Base-by-base conservation (phyloP, 2,797 vertebrate genomes). In the Tragelaphus oryx region DNA sequence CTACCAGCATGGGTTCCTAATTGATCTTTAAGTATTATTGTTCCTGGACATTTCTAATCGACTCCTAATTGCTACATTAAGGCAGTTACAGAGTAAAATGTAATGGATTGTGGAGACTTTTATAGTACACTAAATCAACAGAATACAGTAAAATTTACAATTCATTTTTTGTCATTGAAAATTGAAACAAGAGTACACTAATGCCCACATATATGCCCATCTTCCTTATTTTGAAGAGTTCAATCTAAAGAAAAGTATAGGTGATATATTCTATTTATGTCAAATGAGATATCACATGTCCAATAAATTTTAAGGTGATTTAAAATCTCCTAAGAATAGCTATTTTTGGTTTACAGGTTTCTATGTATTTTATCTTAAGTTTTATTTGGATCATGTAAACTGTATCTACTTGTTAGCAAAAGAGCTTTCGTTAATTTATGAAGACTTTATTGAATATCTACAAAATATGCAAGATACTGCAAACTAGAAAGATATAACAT, bases 1-100 rank as follows among this genome's bases (percentile, higher is more conserved):
- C 91, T 94, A 97, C 91, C 98, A 97, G 97, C 97, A 95, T 97
- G 97, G 95, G 96, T 97, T 98, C 98, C 96, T 98, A 98, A 98
- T 98, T 98, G 97, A 98, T 98, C 95, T 98, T 97, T 98, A 98
- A 98, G 95, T 98, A 96, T 97, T 98, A 98, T 98, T 97, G 93
- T 98, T 98, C 93, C 94, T 98, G 97, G 97, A 97, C 89, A 88
- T 97, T 98, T 97, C 95, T 98, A 98, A 98, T 98, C 16, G 96
- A 91, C 96, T 97, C 95, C 96, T 98, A 98, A 98, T 97, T 98
- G 97, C 95, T 97, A 87, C 86, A 98, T 97, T 97, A 98, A 98
- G 81, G 82, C 97, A 96, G 68, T 62, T 94, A 46, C 86, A 20
- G 74, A 98, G 96, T 98, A 96, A 98, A 85, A 13, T 91, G 28